Evolutionary conservation across 2,797 vertebrate species (phyloP).

Genomic region (Prunella strophiata): DNA sequence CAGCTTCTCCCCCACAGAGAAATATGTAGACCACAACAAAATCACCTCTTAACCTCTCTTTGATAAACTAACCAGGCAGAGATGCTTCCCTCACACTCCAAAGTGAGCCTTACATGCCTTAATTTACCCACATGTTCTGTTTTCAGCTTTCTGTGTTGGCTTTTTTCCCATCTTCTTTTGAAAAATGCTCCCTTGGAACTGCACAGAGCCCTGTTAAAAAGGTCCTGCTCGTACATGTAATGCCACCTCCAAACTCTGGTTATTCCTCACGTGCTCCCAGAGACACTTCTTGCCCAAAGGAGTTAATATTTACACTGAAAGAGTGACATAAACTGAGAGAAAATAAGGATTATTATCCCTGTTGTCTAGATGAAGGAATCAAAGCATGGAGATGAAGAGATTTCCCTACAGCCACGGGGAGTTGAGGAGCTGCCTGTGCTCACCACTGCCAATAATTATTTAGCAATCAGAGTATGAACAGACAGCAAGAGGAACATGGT

Average conservation of each 20-base stretch:
- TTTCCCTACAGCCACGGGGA: not conserved
- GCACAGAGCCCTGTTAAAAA: not conserved
- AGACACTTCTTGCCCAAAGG: slow-evolving; percentile 26
- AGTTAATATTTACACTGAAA: not conserved
- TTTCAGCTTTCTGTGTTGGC: not conserved
- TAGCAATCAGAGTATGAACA: not conserved
- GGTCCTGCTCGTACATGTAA: not conserved
- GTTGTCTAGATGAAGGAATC: not conserved
- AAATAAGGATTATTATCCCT: slow-evolving; percentile 19
- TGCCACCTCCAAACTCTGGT: not conserved
- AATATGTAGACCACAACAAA: not conserved
- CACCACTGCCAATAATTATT: not conserved
- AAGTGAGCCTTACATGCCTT: not conserved
- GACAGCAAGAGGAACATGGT: not conserved
- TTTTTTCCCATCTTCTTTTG: not conserved
- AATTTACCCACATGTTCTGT: not conserved
- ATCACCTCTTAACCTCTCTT: slow-evolving; percentile 10
- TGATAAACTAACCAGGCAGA: slow-evolving; percentile 4
- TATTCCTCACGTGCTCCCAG: not conserved
- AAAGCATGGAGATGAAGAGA: slow-evolving; percentile 21
- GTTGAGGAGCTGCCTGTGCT: slow-evolving; percentile 11
- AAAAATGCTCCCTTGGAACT: not conserved
- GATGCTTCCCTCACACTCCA: not conserved
- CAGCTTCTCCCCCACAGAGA: not conserved
- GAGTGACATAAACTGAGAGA: not conserved